Conservation (phyloP, 2,888 invertebrate genomes). For the Alsophila aescularia region DNA sequence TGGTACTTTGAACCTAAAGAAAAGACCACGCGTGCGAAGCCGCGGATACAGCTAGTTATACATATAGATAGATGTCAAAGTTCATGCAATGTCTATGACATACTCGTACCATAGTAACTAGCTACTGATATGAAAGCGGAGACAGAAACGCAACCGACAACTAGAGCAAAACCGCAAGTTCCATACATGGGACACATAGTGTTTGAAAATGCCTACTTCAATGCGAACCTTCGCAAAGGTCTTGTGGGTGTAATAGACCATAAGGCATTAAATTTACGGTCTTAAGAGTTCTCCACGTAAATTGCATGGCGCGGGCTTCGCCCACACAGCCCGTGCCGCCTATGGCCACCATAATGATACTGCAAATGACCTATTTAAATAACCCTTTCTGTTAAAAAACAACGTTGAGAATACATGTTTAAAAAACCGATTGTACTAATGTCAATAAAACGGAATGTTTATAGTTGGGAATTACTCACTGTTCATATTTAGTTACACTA, state of each 20-base stretch:
- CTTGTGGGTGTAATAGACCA: conserved; percentile 47
- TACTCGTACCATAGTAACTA: too few relatives aligned
- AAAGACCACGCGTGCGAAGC: too few relatives aligned
- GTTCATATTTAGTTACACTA: too few relatives aligned
- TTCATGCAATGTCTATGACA: too few relatives aligned
- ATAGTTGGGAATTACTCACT: background rate
- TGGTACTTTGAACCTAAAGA: too few relatives aligned
- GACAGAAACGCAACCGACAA: background rate
- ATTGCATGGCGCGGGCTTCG: conserved; percentile 57
- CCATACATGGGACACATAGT: conserved; percentile 5
- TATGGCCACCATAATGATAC: conserved; percentile 48
- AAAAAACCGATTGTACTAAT: background rate
- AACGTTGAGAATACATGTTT: background rate
- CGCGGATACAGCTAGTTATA: too few relatives aligned
- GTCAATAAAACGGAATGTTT: background rate
- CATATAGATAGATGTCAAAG: too few relatives aligned
- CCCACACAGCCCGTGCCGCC: conserved; percentile 46
- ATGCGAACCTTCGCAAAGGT: conserved; percentile 31
- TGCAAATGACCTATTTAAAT: conserved; percentile 54
- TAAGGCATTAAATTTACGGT: conserved; percentile 52
- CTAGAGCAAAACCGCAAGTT: background rate
- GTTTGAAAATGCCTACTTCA: conserved; percentile 15
- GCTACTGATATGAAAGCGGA: too few relatives aligned
- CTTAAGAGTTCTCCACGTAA: conserved; percentile 53
- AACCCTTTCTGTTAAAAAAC: conserved; percentile 8